A percentile compares a stretch with the other conserved stretches of the same genome.
These are phyloP conservation scores for Petrocephalus sullivani DNA, from an alignment of 2,797 vertebrate genomes.

Conservation along the genomic window DNA sequence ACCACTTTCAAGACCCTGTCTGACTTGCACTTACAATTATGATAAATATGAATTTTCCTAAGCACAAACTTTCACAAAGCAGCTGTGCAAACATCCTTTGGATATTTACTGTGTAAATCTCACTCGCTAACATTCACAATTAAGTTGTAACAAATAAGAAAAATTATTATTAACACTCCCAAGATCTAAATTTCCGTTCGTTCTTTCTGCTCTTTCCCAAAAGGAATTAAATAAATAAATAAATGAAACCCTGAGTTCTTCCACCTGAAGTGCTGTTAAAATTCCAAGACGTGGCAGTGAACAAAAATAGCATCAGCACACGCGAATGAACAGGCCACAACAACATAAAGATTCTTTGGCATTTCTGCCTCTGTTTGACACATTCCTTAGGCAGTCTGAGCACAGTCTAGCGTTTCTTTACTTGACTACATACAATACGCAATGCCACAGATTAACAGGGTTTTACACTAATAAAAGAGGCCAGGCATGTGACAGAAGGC, in stretches of 20 bases:
- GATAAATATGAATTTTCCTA: background rate
- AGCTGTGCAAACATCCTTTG: background rate
- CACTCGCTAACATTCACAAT: background rate
- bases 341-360: background rate
- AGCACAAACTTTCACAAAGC: background rate
- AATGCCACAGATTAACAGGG: background rate
- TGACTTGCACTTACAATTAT: background rate
- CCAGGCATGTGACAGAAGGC: slow-evolving; percentile 31
- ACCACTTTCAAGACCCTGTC: background rate
- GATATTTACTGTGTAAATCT: background rate
- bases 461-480: slow-evolving; percentile 27
- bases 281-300: background rate
- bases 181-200: background rate
- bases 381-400: background rate
- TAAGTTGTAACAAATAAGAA: background rate
- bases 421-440: background rate
- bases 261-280: background rate
- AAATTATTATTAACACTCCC: background rate
- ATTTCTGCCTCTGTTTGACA: background rate
- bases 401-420: background rate
- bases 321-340: background rate
- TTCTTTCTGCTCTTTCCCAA: background rate
- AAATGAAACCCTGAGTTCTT: background rate
- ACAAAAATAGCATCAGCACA: background rate
- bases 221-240: background rate